Percentiles rank a stretch among this genome's conserved stretches.
Conservation (phyloP, 1,140 invertebrate species). For the Laupala kohalensis region DNA sequence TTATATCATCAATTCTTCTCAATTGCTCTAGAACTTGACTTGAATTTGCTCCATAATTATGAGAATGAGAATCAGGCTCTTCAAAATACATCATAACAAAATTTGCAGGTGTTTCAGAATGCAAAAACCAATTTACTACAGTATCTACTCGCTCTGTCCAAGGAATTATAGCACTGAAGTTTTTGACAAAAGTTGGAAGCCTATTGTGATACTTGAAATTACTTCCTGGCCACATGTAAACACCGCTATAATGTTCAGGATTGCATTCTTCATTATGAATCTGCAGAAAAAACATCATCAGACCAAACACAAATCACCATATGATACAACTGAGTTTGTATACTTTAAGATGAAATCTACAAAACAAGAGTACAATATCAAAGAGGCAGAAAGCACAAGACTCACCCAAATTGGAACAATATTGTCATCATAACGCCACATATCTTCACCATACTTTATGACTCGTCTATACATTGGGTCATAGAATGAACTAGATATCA, state of each 20-base stretch:
- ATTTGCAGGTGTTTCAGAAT: constrained; percentile 39
- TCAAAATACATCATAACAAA: constrained; percentile 58
- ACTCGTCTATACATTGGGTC: constrained; percentile 28
- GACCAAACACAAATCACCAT: background rate
- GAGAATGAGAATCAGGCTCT: constrained; percentile 50
- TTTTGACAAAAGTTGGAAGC: constrained; percentile 24
- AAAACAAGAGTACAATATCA: background rate
- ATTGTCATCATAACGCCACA: constrained; percentile 30
- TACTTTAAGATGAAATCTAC: background rate
- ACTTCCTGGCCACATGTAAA: constrained; percentile 49
- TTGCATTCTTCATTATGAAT: constrained; percentile 16
- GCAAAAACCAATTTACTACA: constrained; percentile 49
- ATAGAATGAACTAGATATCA: constrained; percentile 51
- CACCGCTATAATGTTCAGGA: constrained; percentile 33
- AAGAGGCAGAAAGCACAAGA: constrained; percentile 13
- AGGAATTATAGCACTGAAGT: constrained; percentile 22
- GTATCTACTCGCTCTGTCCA: constrained; percentile 43
- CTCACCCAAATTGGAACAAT: constrained; percentile 45
- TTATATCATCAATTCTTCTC: background rate
- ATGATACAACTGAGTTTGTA: background rate
- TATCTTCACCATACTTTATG: constrained; percentile 29
- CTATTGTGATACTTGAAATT: constrained; percentile 31
- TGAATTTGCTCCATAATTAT: constrained; percentile 34
- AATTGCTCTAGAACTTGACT: constrained; percentile 22
- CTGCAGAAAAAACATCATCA: background rate